Evolutionary conservation across 2,113 vertebrate species (phyloP).

Genomic region (Nicator chloris): DNA sequence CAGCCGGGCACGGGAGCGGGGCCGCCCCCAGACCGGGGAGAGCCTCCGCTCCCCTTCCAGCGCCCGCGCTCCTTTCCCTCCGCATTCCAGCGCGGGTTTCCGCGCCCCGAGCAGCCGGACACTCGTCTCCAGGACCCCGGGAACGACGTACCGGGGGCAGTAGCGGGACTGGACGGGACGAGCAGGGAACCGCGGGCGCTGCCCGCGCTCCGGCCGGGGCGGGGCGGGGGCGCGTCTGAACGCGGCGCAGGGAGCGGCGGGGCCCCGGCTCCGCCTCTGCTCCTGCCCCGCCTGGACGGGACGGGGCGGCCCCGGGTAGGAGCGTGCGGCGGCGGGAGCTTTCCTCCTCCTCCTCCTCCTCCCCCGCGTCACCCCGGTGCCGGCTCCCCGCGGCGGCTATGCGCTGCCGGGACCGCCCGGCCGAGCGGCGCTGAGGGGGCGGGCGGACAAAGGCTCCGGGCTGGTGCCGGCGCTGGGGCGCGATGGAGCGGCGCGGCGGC

Average conservation of each 20-base stretch:
- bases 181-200: neutral
- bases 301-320: neutral
- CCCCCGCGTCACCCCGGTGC: neutral
- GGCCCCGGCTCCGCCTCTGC: neutral
- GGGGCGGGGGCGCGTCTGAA: neutral
- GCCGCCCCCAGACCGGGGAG: neutral
- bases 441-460: conserved; percentile 12
- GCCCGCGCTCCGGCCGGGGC: neutral
- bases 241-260: neutral
- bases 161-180: too few species aligned
- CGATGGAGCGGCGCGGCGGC: conserved; percentile 18
- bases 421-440: neutral
- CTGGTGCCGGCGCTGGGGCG: neutral
- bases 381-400: neutral
- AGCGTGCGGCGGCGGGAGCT: neutral
- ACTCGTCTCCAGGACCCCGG: too few species aligned
- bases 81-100: accelerated
- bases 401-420: neutral
- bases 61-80: neutral
- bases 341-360: neutral
- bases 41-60: neutral
- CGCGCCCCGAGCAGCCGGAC: neutral
- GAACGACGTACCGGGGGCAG: too few species aligned
- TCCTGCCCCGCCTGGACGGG: neutral
- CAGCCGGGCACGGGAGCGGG: neutral